These are phyloP conservation scores for Tangara arthus DNA, from an alignment of 2,797 vertebrate species.

Conservation along the genomic window DNA sequence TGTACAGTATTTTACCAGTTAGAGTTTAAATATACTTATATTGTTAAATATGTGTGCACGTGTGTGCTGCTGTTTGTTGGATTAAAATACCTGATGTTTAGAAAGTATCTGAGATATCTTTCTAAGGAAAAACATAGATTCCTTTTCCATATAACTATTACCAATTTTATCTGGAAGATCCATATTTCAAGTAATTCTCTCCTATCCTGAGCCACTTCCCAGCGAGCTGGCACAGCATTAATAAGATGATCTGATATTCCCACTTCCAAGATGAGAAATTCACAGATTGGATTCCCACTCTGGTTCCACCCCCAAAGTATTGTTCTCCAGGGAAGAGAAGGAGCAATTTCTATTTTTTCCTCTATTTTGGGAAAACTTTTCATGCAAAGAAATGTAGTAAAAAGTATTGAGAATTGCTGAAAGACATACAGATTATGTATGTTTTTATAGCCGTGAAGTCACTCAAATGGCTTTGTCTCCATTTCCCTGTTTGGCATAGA, in stretches of 20 bases:
- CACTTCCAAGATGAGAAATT: neutral
- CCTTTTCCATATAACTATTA: neutral
- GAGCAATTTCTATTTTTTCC: neutral
- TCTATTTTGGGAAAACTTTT: conserved; percentile 30
- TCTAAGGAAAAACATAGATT: neutral
- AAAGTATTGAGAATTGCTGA: conserved; percentile 40
- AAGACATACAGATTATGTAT: conserved; percentile 44
- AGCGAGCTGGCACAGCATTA: neutral
- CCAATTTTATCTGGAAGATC: neutral
- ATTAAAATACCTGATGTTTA: neutral
- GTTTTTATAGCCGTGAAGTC: conserved; percentile 57
- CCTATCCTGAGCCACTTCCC: neutral
- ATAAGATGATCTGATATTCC: neutral
- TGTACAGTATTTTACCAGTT: neutral
- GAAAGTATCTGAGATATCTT: neutral
- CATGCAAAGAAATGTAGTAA: neutral
- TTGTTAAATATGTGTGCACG: neutral
- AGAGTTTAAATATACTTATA: neutral
- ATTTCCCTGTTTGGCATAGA: conserved; percentile 71
- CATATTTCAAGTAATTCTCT: neutral
- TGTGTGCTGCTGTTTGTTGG: neutral
- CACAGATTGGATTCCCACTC: neutral
- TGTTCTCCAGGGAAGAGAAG: neutral
- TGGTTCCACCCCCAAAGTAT: neutral
- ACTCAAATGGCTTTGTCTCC: conserved; percentile 63